These are phyloP conservation scores for Leucophenga maculata DNA, from an alignment of 2,888 invertebrate genomes.

Conservation along the genomic window DNA sequence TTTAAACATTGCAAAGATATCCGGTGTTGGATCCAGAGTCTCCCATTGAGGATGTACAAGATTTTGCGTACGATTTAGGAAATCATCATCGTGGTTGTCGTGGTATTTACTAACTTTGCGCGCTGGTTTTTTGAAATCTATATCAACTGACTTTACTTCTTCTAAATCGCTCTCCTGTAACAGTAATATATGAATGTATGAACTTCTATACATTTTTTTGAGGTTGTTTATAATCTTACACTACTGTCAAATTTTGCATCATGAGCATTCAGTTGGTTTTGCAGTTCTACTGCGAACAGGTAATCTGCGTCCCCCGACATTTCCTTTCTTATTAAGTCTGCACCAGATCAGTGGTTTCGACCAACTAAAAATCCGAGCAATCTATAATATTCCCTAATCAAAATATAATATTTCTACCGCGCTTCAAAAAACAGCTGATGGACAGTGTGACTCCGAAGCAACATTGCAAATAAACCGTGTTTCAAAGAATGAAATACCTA, in stretches of 20 bases:
- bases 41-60: conserved; percentile 76
- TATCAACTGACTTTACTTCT: neutral
- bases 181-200: too few relatives aligned
- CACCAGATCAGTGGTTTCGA: too few relatives aligned
- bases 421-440: too few relatives aligned
- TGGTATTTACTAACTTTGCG: neutral
- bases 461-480: too few relatives aligned
- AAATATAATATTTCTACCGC: too few relatives aligned
- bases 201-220: too few relatives aligned
- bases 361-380: too few relatives aligned
- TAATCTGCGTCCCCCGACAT: conserved; percentile 64
- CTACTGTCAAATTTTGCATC: conserved; percentile 34
- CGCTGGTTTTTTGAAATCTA: neutral
- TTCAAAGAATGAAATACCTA: too few relatives aligned
- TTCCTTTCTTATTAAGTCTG: too few relatives aligned
- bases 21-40: conserved; percentile 93
- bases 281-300: conserved; percentile 57
- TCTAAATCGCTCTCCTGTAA: conserved; percentile 3
- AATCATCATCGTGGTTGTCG: conserved; percentile 49
- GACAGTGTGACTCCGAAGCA: too few relatives aligned
- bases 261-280: conserved; percentile 49
- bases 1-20: conserved; percentile 87
- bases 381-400: too few relatives aligned
- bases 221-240: conserved; percentile 12
- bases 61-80: conserved; percentile 68